These are phyloP conservation scores for Blennius ocellaris DNA, from an alignment of 2,113 vertebrate genomes.

Conservation along the genomic window DNA sequence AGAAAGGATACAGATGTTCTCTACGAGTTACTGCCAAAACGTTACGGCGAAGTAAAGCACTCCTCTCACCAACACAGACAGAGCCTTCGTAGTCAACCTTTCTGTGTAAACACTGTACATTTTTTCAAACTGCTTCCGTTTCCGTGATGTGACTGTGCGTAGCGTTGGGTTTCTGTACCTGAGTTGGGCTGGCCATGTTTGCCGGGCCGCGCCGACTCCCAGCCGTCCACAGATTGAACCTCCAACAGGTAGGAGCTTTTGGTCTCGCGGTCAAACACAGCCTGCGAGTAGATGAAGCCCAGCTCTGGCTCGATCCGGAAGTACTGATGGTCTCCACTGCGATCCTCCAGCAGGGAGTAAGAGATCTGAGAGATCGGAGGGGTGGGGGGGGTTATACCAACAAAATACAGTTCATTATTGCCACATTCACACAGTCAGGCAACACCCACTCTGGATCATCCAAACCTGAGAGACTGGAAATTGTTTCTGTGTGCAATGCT, in stretches of 20 bases:
- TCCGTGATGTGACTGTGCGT: neutral
- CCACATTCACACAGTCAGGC: neutral
- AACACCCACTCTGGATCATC: neutral
- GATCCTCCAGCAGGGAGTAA: constrained; percentile 89
- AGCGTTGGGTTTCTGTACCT: constrained; percentile 74
- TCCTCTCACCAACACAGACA: too few species aligned
- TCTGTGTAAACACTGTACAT: too few species aligned
- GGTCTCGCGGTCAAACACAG: constrained; percentile 90
- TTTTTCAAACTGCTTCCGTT: too few species aligned
- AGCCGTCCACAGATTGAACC: constrained; percentile 88
- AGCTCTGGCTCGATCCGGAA: constrained; percentile 87
- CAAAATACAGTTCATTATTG: constrained; percentile 10
- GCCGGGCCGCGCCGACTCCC: constrained; percentile 89
- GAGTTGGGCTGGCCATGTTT: constrained; percentile 90
- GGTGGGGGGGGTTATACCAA: neutral
- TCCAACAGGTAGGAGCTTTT: constrained; percentile 91
- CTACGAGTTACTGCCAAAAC: too few species aligned
- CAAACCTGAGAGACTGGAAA: neutral
- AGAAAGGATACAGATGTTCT: too few species aligned
- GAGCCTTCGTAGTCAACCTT: too few species aligned
- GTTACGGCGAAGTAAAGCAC: too few species aligned
- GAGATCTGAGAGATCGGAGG: constrained; percentile 80
- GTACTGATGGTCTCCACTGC: constrained; percentile 85
- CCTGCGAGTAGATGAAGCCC: constrained; percentile 87
- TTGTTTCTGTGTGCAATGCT: neutral